Conservation (phyloP, 1,140 invertebrate species). For the Drosophila arawakana region DNA sequence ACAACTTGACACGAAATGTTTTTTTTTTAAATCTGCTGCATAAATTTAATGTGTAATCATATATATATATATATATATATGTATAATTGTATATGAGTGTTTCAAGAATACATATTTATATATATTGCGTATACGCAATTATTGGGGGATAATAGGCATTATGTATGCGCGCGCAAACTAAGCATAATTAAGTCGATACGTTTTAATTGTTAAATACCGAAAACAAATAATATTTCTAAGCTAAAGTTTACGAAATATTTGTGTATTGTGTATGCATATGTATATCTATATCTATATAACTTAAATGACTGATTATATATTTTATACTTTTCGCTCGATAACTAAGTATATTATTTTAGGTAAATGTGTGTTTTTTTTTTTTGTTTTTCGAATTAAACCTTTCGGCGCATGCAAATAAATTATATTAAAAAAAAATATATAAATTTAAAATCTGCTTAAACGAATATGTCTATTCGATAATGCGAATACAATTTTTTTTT, state of each 20-base stretch:
- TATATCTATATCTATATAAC: slow-evolving; percentile 71
- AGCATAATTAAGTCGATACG: slow-evolving; percentile 39
- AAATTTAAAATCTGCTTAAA: slow-evolving; percentile 6
- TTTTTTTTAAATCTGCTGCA: slow-evolving; percentile 7
- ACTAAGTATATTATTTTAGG: slow-evolving; percentile 33
- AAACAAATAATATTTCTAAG: slow-evolving; percentile 42
- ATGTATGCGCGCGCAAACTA: slow-evolving; percentile 47
- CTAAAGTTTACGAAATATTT: slow-evolving; percentile 43
- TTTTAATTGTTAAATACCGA: slow-evolving; percentile 55
- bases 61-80: slow-evolving; percentile 11
- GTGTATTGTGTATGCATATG: slow-evolving; percentile 67
- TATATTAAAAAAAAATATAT: slow-evolving; percentile 6
- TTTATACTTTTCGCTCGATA: slow-evolving; percentile 73
- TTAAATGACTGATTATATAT: slow-evolving; percentile 82
- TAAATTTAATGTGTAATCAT: slow-evolving; percentile 15
- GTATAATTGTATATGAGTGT: slow-evolving; percentile 27
- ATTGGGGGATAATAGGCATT: slow-evolving; percentile 34
- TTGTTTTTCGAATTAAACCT: background rate
- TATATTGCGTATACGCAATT: slow-evolving; percentile 16
- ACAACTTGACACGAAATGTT: slow-evolving; percentile 14
- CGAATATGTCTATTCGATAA: slow-evolving; percentile 20
- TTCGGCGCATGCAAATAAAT: slow-evolving; percentile 39
- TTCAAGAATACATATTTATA: slow-evolving; percentile 16
- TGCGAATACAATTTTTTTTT: slow-evolving; percentile 25
- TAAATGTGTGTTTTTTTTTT: slow-evolving; percentile 19